Percentiles rank a stretch among this genome's conserved stretches.
phyloP scores from a whole-genome alignment of 2,888 invertebrate species.

The Troides oblongomaculatus region DNA sequence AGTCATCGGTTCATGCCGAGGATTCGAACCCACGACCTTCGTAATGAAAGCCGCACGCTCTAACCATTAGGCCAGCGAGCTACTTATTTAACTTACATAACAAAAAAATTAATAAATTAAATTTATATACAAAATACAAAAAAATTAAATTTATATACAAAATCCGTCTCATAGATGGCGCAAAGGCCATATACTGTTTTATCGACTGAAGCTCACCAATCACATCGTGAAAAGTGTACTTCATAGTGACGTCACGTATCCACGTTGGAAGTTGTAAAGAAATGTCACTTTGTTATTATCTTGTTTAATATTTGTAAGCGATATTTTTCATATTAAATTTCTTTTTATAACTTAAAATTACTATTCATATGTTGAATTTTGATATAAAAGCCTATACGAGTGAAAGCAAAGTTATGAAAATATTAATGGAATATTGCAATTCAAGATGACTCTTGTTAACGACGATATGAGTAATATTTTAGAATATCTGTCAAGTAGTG shows the following conservation, averaged over 20 bases:
- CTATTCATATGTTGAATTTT: slow-evolving; percentile 29
- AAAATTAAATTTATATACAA: not conserved
- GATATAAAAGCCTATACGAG: slow-evolving; percentile 35
- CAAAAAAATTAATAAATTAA: no score
- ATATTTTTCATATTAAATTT: slow-evolving; percentile 22
- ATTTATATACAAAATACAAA: no score
- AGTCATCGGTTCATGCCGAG: no score
- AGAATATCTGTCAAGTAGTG: slow-evolving; percentile 64
- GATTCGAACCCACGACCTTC: no score
- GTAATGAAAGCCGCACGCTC: no score
- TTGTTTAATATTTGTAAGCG: slow-evolving; percentile 44
- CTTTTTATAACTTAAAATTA: slow-evolving; percentile 30
- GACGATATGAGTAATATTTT: slow-evolving; percentile 68
- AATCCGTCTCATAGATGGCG: slow-evolving; percentile 54
- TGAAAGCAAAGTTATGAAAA: slow-evolving; percentile 44
- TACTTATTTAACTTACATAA: no score
- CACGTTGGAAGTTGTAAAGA: slow-evolving; percentile 81
- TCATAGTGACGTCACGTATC: slow-evolving; percentile 82
- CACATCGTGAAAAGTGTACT: slow-evolving; percentile 64
- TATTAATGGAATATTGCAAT: slow-evolving; percentile 42
- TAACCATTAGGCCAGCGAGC: no score
- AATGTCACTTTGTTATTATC: slow-evolving; percentile 61
- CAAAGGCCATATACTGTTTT: slow-evolving; percentile 44
- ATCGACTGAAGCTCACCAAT: slow-evolving; percentile 59
- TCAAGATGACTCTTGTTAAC: slow-evolving; percentile 63